These are phyloP conservation scores for Platycercus adscitus DNA, from an alignment of 2,113 vertebrate species.

Conservation along the genomic window DNA sequence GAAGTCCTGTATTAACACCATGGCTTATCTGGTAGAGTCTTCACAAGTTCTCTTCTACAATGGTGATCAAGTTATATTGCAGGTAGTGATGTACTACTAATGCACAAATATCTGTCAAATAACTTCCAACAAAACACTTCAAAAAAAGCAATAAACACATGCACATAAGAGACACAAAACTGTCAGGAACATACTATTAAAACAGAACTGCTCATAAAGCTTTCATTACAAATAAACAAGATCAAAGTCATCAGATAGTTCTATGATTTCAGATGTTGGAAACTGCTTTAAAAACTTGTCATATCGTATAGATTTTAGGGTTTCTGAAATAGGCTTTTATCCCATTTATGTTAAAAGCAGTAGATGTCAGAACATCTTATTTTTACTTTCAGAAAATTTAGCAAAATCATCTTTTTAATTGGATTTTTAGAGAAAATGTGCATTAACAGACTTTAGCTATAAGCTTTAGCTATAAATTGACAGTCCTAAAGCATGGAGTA, in stretches of 20 bases:
- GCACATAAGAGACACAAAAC: background rate
- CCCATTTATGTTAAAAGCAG: background rate
- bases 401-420: background rate
- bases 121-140: background rate
- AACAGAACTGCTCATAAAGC: background rate
- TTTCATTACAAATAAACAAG: background rate
- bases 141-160: background rate
- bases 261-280: background rate
- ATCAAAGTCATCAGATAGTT: background rate
- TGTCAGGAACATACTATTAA: background rate
- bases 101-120: background rate
- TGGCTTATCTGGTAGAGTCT: background rate
- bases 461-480: background rate
- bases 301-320: background rate
- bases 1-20: background rate
- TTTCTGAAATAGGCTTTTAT: background rate
- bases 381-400: background rate
- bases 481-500: background rate
- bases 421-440: background rate
- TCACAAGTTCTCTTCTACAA: background rate
- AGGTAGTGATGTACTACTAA: background rate
- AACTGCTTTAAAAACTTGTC: background rate
- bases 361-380: background rate
- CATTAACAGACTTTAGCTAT: background rate
- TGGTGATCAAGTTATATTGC: background rate